Conservation (phyloP, 2,113 vertebrate species). For the Urocitellus parryii region DNA sequence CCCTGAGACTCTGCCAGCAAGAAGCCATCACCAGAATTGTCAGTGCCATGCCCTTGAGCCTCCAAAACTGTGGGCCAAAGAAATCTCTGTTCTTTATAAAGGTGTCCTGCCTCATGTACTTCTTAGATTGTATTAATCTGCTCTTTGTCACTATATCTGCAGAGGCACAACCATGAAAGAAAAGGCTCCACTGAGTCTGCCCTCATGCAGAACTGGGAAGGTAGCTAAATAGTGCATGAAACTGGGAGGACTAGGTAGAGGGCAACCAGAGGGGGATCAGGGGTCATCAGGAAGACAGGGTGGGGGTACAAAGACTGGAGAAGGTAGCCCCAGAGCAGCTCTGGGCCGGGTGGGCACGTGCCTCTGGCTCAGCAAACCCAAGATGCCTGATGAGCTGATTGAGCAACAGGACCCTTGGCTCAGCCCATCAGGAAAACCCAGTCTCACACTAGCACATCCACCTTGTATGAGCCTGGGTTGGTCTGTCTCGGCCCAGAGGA, state of each 20-base stretch:
- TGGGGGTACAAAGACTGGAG: not conserved
- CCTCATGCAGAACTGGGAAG: not conserved
- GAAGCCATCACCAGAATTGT: not conserved
- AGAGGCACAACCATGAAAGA: not conserved
- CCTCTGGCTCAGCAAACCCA: not conserved
- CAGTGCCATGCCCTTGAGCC: not conserved
- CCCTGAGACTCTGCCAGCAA: not conserved
- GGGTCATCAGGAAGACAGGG: not conserved
- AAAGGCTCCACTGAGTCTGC: not conserved
- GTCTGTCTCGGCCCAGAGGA: not conserved
- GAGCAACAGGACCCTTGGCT: not conserved
- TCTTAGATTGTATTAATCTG: no score
- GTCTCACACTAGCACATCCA: no score
- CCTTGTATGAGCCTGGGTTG: not conserved
- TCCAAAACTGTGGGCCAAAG: not conserved
- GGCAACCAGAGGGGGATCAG: not conserved
- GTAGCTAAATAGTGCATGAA: not conserved
- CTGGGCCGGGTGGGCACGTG: rapidly evolving
- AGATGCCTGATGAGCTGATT: not conserved
- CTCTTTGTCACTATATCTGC: no score
- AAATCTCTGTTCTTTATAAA: not conserved
- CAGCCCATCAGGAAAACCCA: not conserved
- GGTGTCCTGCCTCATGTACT: not conserved
- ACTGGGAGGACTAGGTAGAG: not conserved
- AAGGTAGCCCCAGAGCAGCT: not conserved